A percentile compares a stretch with the other conserved stretches of the same genome.
Conservation (phyloP, 2,113 vertebrate genomes). For the Toxotes chatareus region DNA sequence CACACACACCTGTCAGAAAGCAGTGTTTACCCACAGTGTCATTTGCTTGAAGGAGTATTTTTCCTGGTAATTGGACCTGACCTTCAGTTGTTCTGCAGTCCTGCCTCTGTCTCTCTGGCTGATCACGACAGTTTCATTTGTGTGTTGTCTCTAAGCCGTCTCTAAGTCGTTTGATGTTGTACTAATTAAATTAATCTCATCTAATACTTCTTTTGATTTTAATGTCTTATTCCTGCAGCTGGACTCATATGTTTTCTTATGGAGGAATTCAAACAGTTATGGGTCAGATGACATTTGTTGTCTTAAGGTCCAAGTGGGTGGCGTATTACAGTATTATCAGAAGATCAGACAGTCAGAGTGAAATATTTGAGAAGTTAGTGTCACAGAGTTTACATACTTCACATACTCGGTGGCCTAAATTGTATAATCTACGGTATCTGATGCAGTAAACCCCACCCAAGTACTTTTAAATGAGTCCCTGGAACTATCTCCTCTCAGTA, state of each 20-base stretch:
- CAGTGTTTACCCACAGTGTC: constrained; percentile 54
- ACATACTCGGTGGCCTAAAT: not conserved
- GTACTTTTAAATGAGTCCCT: not conserved
- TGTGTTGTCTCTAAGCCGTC: constrained; percentile 11
- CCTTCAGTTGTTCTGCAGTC: constrained; percentile 59
- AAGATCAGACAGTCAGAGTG: not conserved
- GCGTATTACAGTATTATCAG: not conserved
- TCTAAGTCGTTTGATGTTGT: constrained; percentile 6
- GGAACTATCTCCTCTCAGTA: constrained; percentile 1
- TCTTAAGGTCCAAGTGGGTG: not conserved
- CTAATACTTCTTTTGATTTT: not conserved
- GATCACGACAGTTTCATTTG: not conserved
- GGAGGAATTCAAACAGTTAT: not conserved
- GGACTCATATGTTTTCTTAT: not conserved
- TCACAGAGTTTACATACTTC: not conserved
- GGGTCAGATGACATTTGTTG: not conserved
- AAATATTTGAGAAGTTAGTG: not conserved
- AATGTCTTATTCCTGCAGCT: not conserved
- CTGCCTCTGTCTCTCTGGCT: constrained; percentile 16
- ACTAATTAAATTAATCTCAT: not conserved
- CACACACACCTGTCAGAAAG: constrained; percentile 61
- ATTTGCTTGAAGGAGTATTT: constrained; percentile 59
- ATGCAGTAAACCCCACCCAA: not conserved
- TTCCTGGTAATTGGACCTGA: constrained; percentile 69
- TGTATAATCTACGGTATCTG: not conserved